Conservation (phyloP, 2,797 vertebrate genomes). For the Cyprinodon diabolis region DNA sequence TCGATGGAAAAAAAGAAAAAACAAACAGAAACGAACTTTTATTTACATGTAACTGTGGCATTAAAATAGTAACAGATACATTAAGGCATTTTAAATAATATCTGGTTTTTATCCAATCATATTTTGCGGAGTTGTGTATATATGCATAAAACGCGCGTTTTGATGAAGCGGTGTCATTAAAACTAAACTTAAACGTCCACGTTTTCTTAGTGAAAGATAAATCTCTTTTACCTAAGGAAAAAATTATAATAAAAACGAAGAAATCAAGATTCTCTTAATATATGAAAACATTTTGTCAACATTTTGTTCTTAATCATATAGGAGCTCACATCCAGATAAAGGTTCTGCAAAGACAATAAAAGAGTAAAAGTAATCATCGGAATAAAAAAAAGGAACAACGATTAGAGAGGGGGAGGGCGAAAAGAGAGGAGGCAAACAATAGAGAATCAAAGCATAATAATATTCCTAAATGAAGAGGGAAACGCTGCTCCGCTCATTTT, state of each 20-base stretch:
- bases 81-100: neutral
- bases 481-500: slow-evolving; percentile 98
- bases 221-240: neutral
- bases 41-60: neutral
- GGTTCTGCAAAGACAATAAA: slow-evolving; percentile 5
- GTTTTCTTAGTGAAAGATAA: neutral
- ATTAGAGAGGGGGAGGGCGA: slow-evolving; percentile 66
- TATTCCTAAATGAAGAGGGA: slow-evolving; percentile 99
- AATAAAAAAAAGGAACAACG: slow-evolving; percentile 53
- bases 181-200: neutral
- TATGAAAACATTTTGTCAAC: slow-evolving; percentile 9
- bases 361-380: slow-evolving; percentile 21
- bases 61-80: neutral
- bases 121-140: slow-evolving; percentile 8
- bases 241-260: neutral
- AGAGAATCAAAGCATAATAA: slow-evolving; percentile 99
- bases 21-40: neutral
- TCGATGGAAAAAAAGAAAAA: neutral
- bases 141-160: slow-evolving; percentile 30
- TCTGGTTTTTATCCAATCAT: neutral
- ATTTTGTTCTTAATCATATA: slow-evolving; percentile 6
- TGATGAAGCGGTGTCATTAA: slow-evolving; percentile 32
- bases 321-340: slow-evolving; percentile 11
- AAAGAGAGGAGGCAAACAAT: slow-evolving; percentile 86
- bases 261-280: neutral